Evolutionary conservation across 2,113 vertebrate species (phyloP), one percentile per base, ranked within the genome.

Genomic region (Zapornia atra): DNA sequence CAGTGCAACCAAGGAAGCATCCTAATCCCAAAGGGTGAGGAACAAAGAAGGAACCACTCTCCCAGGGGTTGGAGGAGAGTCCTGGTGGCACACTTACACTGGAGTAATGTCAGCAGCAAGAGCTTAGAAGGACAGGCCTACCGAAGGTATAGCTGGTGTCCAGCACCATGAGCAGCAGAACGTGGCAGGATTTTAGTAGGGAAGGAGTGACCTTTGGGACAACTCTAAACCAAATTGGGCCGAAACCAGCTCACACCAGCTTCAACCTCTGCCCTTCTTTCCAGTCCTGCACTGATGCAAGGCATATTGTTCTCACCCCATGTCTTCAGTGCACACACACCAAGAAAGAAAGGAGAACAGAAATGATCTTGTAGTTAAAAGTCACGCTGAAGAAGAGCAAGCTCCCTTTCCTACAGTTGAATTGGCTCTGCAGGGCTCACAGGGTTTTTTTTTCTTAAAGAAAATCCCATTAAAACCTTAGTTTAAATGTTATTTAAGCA

Each of bases 401-500:
- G 13, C 10, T 78, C 34, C 80, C 10, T 88, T 91, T 86, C 80
- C 60, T 78, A n/a, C 56, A 84, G 54, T 16, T 6, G 3, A 70
- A 79, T 60, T 86, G 69, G 68, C 64, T 88, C 46, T 83, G 31
- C n/a, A 51, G 46, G 59, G 8, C 54, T 66, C 51, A 63, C 82
- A 90, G 59, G 73, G 83, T 22, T 48, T 29, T 61, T 82, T 80
- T 79, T 82, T 6, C 7, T 33, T 57, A 18, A n/a, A 59, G n/a
- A 48, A 1, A 1, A 15, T 16, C 59, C 61, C 34, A 64, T 77
- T 91, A 91, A 96, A 92, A 56, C 33, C 34, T 69, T 66, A 36
- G 77, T 86, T 94, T 90, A 90, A 85, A 38, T 82, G 72, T 50
- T 90, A 86, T 88, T 96, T 92, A 88, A 92, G 91, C 76, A 91